phyloP scores from a whole-genome alignment of 2,113 vertebrate genomes.

The Indicator maculatus region DNA sequence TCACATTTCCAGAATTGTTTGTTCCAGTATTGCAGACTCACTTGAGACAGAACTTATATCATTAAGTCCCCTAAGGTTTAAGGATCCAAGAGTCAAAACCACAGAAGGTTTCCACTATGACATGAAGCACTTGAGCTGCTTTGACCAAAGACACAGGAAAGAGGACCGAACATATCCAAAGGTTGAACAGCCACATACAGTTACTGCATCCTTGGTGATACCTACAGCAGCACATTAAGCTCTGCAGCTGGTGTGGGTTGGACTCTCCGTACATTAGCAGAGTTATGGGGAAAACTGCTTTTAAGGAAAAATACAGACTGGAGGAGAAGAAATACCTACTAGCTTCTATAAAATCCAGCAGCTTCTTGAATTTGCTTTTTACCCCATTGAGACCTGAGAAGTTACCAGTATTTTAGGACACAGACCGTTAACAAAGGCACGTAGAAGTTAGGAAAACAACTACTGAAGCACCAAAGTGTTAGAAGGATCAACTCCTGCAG shows the following conservation, averaged over 20 bases:
- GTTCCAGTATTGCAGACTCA: not conserved
- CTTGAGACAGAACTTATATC: not conserved
- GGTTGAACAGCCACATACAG: not conserved
- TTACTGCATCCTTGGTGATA: not conserved
- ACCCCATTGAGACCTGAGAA: not conserved
- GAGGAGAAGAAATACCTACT: not conserved
- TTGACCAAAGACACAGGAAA: not conserved
- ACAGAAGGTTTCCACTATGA: not conserved
- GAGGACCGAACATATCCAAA: not conserved
- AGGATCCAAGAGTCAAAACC: not conserved
- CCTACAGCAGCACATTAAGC: not conserved
- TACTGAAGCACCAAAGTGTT: not conserved
- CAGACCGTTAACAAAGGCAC: not conserved
- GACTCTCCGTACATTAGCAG: not conserved
- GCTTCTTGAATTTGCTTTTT: not conserved
- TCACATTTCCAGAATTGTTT: not conserved
- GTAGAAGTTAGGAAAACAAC: not conserved
- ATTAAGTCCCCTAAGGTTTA: not conserved
- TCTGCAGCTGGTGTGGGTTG: not conserved
- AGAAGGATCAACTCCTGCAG: not conserved
- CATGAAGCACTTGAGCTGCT: not conserved
- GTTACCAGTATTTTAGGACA: not conserved
- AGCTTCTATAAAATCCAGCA: not conserved
- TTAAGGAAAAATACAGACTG: not conserved
- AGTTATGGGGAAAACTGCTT: not conserved